phyloP scores from a whole-genome alignment of 2,888 invertebrate species.

The Drosophila picticornis region DNA sequence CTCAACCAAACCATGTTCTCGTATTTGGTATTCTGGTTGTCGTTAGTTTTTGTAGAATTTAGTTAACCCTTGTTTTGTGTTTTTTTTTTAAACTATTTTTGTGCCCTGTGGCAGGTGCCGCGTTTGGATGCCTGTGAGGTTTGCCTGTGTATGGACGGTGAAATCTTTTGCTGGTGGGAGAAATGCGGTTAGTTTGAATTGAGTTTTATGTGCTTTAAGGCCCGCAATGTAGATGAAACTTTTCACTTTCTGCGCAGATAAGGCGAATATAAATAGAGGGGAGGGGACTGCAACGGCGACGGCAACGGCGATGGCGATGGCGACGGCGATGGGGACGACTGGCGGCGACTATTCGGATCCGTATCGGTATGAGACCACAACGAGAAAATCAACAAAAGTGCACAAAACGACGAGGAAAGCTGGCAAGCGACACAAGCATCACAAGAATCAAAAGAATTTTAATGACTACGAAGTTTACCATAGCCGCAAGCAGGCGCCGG shows the following conservation, averaged over 20 bases:
- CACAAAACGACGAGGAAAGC: conserved; percentile 68
- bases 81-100: conserved; percentile 18
- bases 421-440: conserved; percentile 75
- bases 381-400: conserved; percentile 73
- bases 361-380: conserved; percentile 76
- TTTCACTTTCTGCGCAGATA: conserved; percentile 66
- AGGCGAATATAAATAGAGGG: conserved; percentile 53
- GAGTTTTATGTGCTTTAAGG: conserved; percentile 46
- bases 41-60: conserved; percentile 21
- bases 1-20: conserved; percentile 22
- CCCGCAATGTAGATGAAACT: conserved; percentile 51
- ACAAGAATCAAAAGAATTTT: conserved; percentile 77
- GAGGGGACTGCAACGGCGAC: conserved; percentile 1
- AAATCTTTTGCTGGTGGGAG: conserved; percentile 90
- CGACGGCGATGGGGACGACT: not conserved
- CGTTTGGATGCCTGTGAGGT: conserved; percentile 88
- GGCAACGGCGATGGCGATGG: not conserved
- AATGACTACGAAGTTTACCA: conserved; percentile 77
- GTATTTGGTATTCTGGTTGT: conserved; percentile 14
- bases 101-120: conserved; percentile 86
- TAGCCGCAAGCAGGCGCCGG: conserved; percentile 64
- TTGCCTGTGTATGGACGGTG: conserved; percentile 88
- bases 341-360: conserved; percentile 74
- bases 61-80: conserved; percentile 36
- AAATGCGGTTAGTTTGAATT: conserved; percentile 86